Evolutionary conservation across 2,888 invertebrate species (phyloP).

Genomic region (Lumbricus terrestris): DNA sequence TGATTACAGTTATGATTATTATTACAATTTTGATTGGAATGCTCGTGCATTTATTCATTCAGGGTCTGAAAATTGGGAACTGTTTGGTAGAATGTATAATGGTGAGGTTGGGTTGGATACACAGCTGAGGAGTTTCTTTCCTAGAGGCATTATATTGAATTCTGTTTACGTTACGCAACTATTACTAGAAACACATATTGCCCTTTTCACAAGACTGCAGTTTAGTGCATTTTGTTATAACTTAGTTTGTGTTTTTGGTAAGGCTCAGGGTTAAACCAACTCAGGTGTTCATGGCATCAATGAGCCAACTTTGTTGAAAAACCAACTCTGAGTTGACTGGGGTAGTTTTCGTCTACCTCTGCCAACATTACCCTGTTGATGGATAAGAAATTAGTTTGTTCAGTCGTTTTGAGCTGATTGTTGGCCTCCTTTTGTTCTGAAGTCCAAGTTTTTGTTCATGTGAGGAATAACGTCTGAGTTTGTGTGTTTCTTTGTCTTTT

Average conservation of each 20-base stretch:
- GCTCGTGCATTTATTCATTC: not conserved
- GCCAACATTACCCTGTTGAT: not conserved
- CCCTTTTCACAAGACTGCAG: not conserved
- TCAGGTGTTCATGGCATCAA: not conserved
- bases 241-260: not conserved
- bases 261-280: not conserved
- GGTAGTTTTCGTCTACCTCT: not conserved
- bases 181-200: not conserved
- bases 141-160: not conserved
- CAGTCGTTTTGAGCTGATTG: not conserved
- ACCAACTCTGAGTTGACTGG: not conserved
- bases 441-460: not conserved
- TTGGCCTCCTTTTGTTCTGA: not conserved
- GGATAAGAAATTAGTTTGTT: not conserved
- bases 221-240: not conserved
- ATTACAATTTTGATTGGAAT: not conserved
- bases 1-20: not conserved
- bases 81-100: not conserved
- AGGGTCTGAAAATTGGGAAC: not conserved
- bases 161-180: not conserved
- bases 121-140: not conserved
- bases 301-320: not conserved
- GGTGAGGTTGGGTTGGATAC: too few species aligned
- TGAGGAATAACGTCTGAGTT: not conserved
- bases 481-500: not conserved